Conservation (phyloP, 2,888 invertebrate species). For the Synanthedon formicaeformis region DNA sequence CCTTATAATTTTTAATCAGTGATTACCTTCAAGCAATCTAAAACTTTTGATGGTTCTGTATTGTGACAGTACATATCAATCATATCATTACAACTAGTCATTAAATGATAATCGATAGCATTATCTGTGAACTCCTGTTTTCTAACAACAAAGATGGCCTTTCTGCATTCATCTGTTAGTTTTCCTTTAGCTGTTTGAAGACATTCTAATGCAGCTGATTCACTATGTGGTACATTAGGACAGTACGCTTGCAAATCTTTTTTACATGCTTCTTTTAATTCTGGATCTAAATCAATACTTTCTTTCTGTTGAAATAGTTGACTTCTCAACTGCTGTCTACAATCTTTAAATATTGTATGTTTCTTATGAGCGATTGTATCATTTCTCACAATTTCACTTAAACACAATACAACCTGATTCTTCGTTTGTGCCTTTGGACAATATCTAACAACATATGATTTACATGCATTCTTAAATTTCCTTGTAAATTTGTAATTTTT, state of each 20-base stretch:
- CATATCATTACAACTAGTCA: constrained; percentile 87
- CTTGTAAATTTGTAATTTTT: constrained; percentile 94
- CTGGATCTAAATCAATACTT: constrained; percentile 86
- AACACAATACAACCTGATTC: constrained; percentile 82
- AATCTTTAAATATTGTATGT: constrained; percentile 87
- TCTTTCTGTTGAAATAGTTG: constrained; percentile 94
- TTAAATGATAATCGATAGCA: constrained; percentile 86
- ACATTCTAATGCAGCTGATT: constrained; percentile 83
- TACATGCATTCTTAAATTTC: constrained; percentile 95
- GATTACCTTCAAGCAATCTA: constrained; percentile 82
- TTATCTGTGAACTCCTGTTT: constrained; percentile 89
- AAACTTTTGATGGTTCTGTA: constrained; percentile 74
- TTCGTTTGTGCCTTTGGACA: constrained; percentile 80
- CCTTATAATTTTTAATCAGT: not conserved
- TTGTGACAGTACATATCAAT: constrained; percentile 86
- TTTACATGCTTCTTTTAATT: constrained; percentile 84
- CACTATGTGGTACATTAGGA: constrained; percentile 74
- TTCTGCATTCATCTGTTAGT: constrained; percentile 79
- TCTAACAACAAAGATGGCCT: constrained; percentile 85
- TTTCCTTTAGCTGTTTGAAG: constrained; percentile 74
- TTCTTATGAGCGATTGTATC: constrained; percentile 83
- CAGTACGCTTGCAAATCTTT: constrained; percentile 83
- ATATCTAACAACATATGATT: constrained; percentile 79
- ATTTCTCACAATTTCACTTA: constrained; percentile 91
- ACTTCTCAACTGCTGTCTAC: constrained; percentile 89